These are phyloP conservation scores for Clamator glandarius DNA, from an alignment of 2,797 vertebrate genomes.

Conservation along the genomic window DNA sequence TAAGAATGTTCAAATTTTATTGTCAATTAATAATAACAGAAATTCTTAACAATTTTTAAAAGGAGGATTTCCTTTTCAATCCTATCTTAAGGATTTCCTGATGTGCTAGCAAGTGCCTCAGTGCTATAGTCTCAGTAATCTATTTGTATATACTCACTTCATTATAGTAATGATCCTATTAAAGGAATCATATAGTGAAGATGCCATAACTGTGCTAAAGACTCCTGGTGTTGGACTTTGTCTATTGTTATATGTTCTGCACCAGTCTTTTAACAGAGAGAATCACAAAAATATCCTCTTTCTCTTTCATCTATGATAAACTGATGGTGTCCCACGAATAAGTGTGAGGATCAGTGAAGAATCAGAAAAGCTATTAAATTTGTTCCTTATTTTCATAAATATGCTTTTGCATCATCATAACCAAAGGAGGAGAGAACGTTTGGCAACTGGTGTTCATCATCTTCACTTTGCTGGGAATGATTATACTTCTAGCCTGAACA, in stretches of 20 bases:
- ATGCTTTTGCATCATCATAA: neutral
- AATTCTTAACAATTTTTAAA: neutral
- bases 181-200: neutral
- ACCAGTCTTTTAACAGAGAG: neutral
- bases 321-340: neutral
- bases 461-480: neutral
- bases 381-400: neutral
- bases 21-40: neutral
- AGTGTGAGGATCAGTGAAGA: neutral
- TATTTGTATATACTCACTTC: neutral
- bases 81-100: neutral
- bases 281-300: neutral
- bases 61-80: neutral
- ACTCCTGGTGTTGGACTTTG: neutral
- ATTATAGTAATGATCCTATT: neutral
- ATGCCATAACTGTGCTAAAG: neutral
- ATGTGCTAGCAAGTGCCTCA: neutral
- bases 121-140: neutral
- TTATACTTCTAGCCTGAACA: neutral
- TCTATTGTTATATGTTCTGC: neutral
- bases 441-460: neutral
- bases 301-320: neutral
- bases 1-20: conserved; percentile 73
- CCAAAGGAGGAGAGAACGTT: neutral
- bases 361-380: neutral